Percentiles rank a stretch among this genome's conserved stretches.
Evolutionary conservation across 1,140 invertebrate genomes (phyloP).

Genomic region (Artemia franciscana): DNA sequence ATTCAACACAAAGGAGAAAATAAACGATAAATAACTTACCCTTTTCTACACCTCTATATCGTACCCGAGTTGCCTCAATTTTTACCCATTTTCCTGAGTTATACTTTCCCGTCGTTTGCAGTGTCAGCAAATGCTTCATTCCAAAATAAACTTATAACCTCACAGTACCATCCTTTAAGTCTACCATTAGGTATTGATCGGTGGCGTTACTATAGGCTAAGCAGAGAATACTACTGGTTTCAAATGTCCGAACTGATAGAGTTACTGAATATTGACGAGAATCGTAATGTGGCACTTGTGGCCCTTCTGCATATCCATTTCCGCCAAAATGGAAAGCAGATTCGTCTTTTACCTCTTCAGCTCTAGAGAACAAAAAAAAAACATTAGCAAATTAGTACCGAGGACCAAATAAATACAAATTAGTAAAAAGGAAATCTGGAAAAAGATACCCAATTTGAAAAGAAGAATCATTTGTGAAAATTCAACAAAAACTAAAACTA

Average conservation of each 20-base stretch:
- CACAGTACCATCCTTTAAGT: conserved; percentile 44
- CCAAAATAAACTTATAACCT: conserved; percentile 46
- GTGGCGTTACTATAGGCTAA: conserved; percentile 44
- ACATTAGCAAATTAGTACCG: too few species aligned
- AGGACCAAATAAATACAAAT: too few species aligned
- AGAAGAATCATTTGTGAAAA: too few species aligned
- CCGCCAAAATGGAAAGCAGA: conserved; percentile 42
- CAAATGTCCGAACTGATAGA: conserved; percentile 58
- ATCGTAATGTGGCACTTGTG: conserved; percentile 34
- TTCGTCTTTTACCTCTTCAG: conserved; percentile 26
- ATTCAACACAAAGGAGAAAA: too few species aligned
- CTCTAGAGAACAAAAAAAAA: conserved; percentile 23
- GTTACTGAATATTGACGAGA: conserved; percentile 47
- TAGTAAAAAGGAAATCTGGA: too few species aligned
- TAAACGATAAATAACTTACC: conserved; percentile 13
- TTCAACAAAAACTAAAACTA: too few species aligned
- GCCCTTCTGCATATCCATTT: conserved; percentile 46
- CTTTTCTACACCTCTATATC: conserved; percentile 13
- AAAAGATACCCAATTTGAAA: too few species aligned
- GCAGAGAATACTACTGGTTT: conserved; percentile 67
- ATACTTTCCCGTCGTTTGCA: conserved; percentile 41
- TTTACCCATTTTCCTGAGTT: conserved; percentile 57
- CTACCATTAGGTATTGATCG: conserved; percentile 49
- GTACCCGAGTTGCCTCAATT: conserved; percentile 33
- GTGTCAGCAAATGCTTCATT: conserved; percentile 32